Evolutionary conservation across 1,140 invertebrate genomes (phyloP).

Genomic region (Carposina sasakii): DNA sequence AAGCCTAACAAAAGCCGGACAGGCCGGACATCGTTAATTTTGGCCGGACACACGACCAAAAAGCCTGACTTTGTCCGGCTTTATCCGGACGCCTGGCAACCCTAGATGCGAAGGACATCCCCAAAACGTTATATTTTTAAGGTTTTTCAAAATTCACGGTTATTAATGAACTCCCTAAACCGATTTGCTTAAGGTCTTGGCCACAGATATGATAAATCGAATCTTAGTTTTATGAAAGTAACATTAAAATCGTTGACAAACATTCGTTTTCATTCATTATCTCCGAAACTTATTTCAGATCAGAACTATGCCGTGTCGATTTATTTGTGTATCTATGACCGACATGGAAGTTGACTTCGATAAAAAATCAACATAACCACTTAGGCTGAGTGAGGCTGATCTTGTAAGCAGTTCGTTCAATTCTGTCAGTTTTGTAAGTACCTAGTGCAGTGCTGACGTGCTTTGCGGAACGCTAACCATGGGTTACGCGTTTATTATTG

Average conservation of each 20-base stretch:
- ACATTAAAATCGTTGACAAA: not conserved
- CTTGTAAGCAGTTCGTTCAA: conserved; percentile 31
- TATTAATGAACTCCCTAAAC: not conserved
- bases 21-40: too few species aligned
- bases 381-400: conserved; percentile 20
- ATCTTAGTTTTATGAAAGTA: not conserved
- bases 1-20: too few species aligned
- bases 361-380: conserved; percentile 40
- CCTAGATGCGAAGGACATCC: too few species aligned
- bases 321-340: conserved; percentile 8
- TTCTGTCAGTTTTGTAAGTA: conserved; percentile 23
- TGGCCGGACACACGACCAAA: too few species aligned
- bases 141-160: too few species aligned
- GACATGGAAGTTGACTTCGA: conserved; percentile 30
- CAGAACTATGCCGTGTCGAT: conserved; percentile 14
- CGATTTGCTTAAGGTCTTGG: not conserved
- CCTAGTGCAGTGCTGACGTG: not conserved
- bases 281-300: too few species aligned
- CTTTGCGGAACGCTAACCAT: conserved; percentile 14
- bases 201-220: not conserved
- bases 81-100: too few species aligned
- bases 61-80: too few species aligned
- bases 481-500: conserved; percentile 49
- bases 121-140: too few species aligned
- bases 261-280: not conserved